Evolutionary conservation across 1,140 invertebrate species (phyloP), one percentile per base, ranked within the genome.

Genomic region (Brachionus rubens): DNA sequence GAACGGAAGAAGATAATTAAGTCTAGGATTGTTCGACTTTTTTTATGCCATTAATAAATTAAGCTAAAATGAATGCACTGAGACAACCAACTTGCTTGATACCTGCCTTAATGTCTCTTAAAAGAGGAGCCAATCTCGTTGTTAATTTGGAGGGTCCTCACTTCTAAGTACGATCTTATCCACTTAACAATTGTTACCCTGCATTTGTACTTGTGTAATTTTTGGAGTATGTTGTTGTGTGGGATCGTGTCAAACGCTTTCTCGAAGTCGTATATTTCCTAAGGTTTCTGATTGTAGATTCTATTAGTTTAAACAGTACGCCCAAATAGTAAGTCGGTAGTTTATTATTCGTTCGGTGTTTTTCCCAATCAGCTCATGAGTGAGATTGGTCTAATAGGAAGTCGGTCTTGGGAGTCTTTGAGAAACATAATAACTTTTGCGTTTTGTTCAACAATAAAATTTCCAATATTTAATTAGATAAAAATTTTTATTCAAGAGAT

Each of bases 1-100:
- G n/a, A n/a, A n/a, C n/a, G n/a, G n/a, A n/a, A n/a, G n/a, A n/a
- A n/a, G n/a, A n/a, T n/a, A n/a, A n/a, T n/a, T n/a, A n/a, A n/a
- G n/a, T n/a, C n/a, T n/a, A n/a, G n/a, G n/a, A n/a, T n/a, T n/a
- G n/a, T n/a, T n/a, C n/a, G n/a, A n/a, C 5, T n/a, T 62, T 62
- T 62, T 40, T 40, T 16, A 62, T 40, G 14, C 40, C 56, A 19
- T 62, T 62, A 14, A 62, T 62, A 30, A 62, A 62, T 2, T 40
- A n/a, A 2, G 56, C 30, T 16, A 62, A 62, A 3, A 62, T 6
- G 1, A 62, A n/a, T 7, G 56, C 30, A 5, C 30, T 40, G n/a
- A 59, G 19, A 14, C 28, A 36, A 16, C 54, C 30, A 33, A 26
- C 54, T 36, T 59, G 54, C 3, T 26, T 26, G 10, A 59, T 16